Base-by-base conservation (phyloP, 2,797 vertebrate genomes). In the Alcedo quadribrachys region DNA sequence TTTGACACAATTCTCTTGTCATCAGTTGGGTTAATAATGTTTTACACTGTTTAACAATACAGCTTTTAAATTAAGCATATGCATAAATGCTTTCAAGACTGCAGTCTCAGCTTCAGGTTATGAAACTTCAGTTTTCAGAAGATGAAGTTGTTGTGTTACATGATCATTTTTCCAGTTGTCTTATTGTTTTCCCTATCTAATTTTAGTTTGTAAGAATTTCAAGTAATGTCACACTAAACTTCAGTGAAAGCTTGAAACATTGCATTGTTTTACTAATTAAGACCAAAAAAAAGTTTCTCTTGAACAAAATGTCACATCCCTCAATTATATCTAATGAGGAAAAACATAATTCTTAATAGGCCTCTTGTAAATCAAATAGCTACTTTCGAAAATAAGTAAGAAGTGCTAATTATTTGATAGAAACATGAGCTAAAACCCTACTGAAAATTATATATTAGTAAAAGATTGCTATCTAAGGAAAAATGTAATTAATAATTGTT, bases 251-350 rank as follows among this genome's bases (percentile, higher is more conserved):
- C 81, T 76, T 82, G 73, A 92, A 60, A 93, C 11, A 12, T 73
- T 89, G 40, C 50, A 93, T 96, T 96, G 92, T 97, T 95, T 92
- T 45, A 77, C 88, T 95, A 96, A 96, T 97, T 95, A 89, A 76
- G 65, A 88, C 51, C 76, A 68, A 85, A 96, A 96, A 93, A 96
- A 96, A 93, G 66, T 91, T 94, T 95, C 84, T 76, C 95, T 86
- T 87, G 73, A 95, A 92, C 68, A 89, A 93, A 95, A 95, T 96
- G 96, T 96, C 96, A 97, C 87, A 92, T 92, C 79, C 84, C 30
- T 96, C 87, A 95, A 95, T 97, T 95, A 94, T 61, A 81, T 27
- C 74, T 93, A 95, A 94, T 93, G 93, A 96, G 93, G 92, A 94
- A 93, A 94, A 96, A 62, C 61, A 86, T 89, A 84, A 90, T 73